These are phyloP conservation scores for Charaxes varanes DNA, from an alignment of 1,140 invertebrate species.

Conservation along the genomic window DNA sequence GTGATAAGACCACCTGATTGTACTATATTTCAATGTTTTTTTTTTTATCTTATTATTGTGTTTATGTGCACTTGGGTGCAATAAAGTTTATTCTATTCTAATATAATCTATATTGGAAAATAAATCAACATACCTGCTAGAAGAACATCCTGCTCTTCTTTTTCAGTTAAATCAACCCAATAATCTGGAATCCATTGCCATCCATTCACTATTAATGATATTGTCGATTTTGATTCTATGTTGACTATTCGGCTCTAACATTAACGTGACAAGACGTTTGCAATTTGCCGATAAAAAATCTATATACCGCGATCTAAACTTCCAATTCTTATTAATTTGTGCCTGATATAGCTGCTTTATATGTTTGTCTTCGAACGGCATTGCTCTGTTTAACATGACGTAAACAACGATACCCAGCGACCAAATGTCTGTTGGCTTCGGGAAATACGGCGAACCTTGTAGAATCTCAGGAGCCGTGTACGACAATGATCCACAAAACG, in stretches of 20 bases:
- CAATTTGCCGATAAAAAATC: conserved; percentile 68
- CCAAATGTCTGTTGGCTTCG: conserved; percentile 81
- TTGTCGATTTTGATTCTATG: conserved; percentile 68
- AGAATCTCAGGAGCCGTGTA: conserved; percentile 85
- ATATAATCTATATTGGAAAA: too few relatives aligned
- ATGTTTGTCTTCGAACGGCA: conserved; percentile 89
- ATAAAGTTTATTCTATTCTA: too few relatives aligned
- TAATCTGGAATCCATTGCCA: conserved; percentile 74
- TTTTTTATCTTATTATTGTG: too few relatives aligned
- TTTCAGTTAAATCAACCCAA: conserved; percentile 30
- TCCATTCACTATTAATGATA: conserved; percentile 64
- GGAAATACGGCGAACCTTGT: conserved; percentile 77
- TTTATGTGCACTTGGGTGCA: too few relatives aligned
- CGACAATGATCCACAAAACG: conserved; percentile 82
- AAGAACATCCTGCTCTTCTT: not conserved
- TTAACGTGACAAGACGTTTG: conserved; percentile 71
- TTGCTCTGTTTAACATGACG: conserved; percentile 83
- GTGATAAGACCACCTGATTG: too few relatives aligned
- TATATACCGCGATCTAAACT: conserved; percentile 77
- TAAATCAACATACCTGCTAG: too few relatives aligned
- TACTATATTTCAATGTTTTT: too few relatives aligned
- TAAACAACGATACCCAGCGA: conserved; percentile 81
- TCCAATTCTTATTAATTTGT: conserved; percentile 76
- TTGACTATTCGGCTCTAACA: conserved; percentile 80
- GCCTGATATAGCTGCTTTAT: conserved; percentile 80